A percentile compares a stretch with the other conserved stretches of the same genome.
phyloP scores from a whole-genome alignment of 2,113 vertebrate genomes.

The Lonchura striata region DNA sequence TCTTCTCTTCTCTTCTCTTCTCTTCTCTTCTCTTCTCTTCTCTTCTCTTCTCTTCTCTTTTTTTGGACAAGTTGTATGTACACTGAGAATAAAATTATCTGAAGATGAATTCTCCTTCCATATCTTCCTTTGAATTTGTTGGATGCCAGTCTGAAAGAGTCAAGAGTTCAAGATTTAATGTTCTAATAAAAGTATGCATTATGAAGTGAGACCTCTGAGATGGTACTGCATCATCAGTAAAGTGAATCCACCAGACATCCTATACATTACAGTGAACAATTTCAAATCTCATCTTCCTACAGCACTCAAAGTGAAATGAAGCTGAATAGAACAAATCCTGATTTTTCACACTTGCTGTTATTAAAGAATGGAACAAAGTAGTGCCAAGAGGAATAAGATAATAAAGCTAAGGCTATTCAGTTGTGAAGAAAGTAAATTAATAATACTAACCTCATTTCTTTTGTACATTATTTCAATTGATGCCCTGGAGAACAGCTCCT shows the following conservation, averaged over 20 bases:
- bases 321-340: slow-evolving; percentile 76
- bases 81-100: background rate
- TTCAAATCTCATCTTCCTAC: slow-evolving; percentile 71
- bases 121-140: slow-evolving; percentile 29
- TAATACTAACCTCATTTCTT: slow-evolving; percentile 76
- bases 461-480: slow-evolving; percentile 63
- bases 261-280: slow-evolving; percentile 57
- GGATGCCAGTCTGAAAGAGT: background rate
- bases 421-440: slow-evolving; percentile 82
- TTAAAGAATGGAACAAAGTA: slow-evolving; percentile 76
- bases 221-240: slow-evolving; percentile 62
- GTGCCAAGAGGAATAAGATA: slow-evolving; percentile 70
- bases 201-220: slow-evolving; percentile 51
- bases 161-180: slow-evolving; percentile 54
- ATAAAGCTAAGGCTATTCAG: slow-evolving; percentile 71
- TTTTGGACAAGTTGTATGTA: background rate
- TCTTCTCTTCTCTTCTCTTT: background rate
- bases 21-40: background rate
- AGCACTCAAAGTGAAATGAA: slow-evolving; percentile 74
- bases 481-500: slow-evolving; percentile 66
- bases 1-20: background rate
- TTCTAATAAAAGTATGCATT: slow-evolving; percentile 37
- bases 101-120: background rate
- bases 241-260: slow-evolving; percentile 56
- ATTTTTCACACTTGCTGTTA: slow-evolving; percentile 76